Base-by-base conservation (phyloP, 2,113 vertebrate genomes). In the Crotophaga sulcirostris region DNA sequence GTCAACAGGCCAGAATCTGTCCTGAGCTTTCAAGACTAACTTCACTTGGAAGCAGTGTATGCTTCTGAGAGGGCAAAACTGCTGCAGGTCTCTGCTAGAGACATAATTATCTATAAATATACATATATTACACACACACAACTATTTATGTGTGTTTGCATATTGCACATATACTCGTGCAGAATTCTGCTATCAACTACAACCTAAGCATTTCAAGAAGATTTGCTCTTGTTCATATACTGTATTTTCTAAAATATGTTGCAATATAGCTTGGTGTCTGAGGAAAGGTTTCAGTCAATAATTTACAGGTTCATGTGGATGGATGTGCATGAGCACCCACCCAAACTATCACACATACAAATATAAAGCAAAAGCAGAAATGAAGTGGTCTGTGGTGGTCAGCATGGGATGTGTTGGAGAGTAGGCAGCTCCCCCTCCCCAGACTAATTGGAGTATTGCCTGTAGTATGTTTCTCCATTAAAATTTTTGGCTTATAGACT, bases 1-100 rank as follows among this genome's bases (percentile, higher is more conserved):
- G 31, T 49, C 93, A 96, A 80, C 93, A 91, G 79, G 63, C 75
- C 55, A 86, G 64, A 77, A 90, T 92, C 81, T 40, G 29, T 84
- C 85, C 79, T 49, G 34, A 90, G 24, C n/a, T 47, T 68, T 89
- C 56, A 60, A 7, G 44, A 10, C 10, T 74, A 93, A 56, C 60
- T 88, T 83, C 55, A 88, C 29, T 55, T 36, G 62, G 47, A 88
- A 80, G 38, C 2, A 7, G 20, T 1, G 3, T 29, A 13, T 36
- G 16, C 6, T 66, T 86, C 55, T 75, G 34, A 84, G 82, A 73
- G 34, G 38, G 18, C 11, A 77, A 79, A 89, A 85, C 16, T 83
- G 28, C 42, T 66, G 4, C 33, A 83, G 7, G 34, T 52, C 58
- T 69, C 49, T 75, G 13, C 40, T 64, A 21, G 7, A 64, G 19